These are phyloP conservation scores for Polymixis lichenea DNA, from an alignment of 2,888 invertebrate species.

Conservation along the genomic window DNA sequence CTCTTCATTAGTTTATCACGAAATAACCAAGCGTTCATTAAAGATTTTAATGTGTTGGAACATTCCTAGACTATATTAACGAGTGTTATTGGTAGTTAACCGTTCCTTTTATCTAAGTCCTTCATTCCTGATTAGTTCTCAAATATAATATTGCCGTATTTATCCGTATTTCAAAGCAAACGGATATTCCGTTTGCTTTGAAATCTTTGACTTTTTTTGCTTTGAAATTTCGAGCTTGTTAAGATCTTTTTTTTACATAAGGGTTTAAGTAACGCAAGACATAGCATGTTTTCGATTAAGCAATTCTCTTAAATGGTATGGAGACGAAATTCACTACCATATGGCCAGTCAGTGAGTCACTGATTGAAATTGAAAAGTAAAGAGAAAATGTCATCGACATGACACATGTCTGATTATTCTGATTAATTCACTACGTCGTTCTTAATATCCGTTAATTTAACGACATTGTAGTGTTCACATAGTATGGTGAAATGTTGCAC, in stretches of 20 bases:
- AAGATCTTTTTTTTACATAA: constrained; percentile 9
- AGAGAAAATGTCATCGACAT: constrained; percentile 62
- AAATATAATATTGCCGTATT: neutral
- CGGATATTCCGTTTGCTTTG: too few relatives aligned
- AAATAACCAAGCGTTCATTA: constrained; percentile 41
- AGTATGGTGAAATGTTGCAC: constrained; percentile 36
- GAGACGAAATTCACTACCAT: constrained; percentile 53
- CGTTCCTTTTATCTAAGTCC: constrained; percentile 20
- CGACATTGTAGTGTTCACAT: constrained; percentile 45
- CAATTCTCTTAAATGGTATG: constrained; percentile 49
- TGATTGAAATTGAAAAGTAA: constrained; percentile 58
- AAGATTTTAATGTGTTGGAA: constrained; percentile 52
- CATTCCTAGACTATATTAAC: constrained; percentile 47
- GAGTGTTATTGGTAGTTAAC: constrained; percentile 21
- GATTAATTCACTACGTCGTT: constrained; percentile 51
- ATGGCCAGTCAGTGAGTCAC: constrained; percentile 57
- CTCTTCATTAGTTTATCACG: constrained; percentile 54
- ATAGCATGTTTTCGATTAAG: constrained; percentile 38
- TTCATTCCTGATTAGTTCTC: neutral
- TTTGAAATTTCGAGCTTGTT: neutral
- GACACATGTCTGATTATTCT: constrained; percentile 60
- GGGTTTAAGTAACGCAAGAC: constrained; percentile 1
- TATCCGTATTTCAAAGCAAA: neutral
- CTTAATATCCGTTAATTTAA: constrained; percentile 46
- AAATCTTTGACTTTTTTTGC: too few relatives aligned